Evolutionary conservation across 2,888 invertebrate species (phyloP).

Genomic region (Cosmia trapezina): DNA sequence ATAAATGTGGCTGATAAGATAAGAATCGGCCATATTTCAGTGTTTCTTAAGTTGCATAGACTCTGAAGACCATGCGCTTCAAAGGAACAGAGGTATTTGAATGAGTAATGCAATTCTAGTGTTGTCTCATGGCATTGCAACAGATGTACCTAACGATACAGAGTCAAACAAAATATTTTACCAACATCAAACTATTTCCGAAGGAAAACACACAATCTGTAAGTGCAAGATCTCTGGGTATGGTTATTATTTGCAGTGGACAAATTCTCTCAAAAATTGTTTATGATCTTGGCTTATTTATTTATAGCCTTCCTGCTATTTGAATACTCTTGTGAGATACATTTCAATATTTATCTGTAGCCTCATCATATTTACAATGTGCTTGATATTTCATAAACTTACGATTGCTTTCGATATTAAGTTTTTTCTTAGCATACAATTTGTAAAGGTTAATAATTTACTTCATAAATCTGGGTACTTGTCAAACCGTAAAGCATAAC

Average conservation of each 20-base stretch:
- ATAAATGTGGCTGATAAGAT: background rate
- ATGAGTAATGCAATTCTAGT: background rate
- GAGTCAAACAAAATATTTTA: background rate
- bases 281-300: slow-evolving; percentile 16
- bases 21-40: background rate
- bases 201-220: background rate
- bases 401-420: background rate
- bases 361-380: slow-evolving; percentile 29
- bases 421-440: slow-evolving; percentile 12
- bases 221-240: background rate
- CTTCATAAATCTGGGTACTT: slow-evolving; percentile 9
- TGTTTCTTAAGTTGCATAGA: background rate
- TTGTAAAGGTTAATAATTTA: slow-evolving; percentile 25
- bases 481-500: slow-evolving; percentile 23
- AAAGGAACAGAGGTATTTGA: background rate
- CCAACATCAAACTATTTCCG: background rate
- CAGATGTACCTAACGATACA: background rate
- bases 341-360: slow-evolving; percentile 35
- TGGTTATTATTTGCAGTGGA: slow-evolving; percentile 4
- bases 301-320: slow-evolving; percentile 20
- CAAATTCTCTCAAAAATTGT: slow-evolving; percentile 5
- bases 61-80: background rate
- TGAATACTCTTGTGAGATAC: slow-evolving; percentile 11
- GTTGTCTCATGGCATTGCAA: background rate
- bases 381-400: slow-evolving; percentile 21